A percentile compares a stretch with the other conserved stretches of the same genome.
Conservation (phyloP, 1,140 invertebrate genomes). For the Diachasmimorpha longicaudata region DNA sequence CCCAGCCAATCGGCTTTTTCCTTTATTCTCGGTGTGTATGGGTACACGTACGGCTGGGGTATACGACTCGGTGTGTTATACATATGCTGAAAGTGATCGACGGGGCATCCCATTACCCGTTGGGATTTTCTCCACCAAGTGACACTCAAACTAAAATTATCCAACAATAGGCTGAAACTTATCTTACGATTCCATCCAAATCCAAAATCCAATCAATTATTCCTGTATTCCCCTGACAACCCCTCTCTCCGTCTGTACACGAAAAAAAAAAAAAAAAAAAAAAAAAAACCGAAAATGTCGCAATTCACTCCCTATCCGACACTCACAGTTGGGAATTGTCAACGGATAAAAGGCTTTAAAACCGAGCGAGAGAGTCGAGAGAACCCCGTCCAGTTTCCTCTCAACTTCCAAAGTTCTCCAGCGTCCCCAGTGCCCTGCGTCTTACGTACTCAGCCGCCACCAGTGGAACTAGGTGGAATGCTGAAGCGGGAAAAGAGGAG, state of each 20-base stretch:
- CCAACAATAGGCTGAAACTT: too few species aligned
- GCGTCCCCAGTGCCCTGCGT: neutral
- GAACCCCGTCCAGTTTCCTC: neutral
- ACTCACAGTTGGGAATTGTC: neutral
- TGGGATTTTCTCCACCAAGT: neutral
- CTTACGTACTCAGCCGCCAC: neutral
- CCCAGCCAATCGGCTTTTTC: neutral
- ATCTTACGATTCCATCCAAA: too few species aligned
- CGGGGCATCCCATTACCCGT: neutral
- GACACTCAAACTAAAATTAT: too few species aligned
- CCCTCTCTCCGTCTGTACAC: neutral
- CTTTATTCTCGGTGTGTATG: neutral
- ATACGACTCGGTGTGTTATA: neutral
- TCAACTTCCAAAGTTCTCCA: slow-evolving; percentile 10
- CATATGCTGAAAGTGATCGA: neutral
- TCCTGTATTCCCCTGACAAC: too few species aligned
- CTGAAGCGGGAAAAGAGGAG: neutral
- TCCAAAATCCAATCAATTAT: too few species aligned
- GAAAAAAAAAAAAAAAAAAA: neutral
- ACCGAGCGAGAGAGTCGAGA: neutral
- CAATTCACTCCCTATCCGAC: neutral
- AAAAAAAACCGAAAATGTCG: neutral
- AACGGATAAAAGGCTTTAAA: neutral
- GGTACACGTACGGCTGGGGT: neutral
- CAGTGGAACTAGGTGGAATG: neutral